These are phyloP conservation scores for Muraenolepis orangiensis DNA, from an alignment of 2,797 vertebrate species.

Conservation along the genomic window DNA sequence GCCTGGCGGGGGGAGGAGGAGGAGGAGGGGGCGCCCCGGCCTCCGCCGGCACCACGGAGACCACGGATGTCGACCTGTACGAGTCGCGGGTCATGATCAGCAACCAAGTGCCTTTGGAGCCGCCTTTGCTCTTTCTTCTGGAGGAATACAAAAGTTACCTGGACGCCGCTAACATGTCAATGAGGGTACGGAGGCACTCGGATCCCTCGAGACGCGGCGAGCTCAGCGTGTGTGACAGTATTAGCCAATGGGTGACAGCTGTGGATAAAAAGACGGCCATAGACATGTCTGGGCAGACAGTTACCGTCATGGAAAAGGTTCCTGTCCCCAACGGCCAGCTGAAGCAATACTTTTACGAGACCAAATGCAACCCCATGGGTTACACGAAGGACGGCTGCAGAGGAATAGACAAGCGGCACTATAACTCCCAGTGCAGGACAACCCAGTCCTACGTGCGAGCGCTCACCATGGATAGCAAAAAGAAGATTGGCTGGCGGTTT, in stretches of 20 bases:
- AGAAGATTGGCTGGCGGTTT: slow-evolving; percentile 93
- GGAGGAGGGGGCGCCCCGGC: slow-evolving; percentile 63
- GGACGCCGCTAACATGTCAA: slow-evolving; percentile 98
- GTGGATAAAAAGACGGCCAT: slow-evolving; percentile 99
- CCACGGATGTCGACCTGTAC: slow-evolving; percentile 94
- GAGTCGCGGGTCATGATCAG: slow-evolving; percentile 97
- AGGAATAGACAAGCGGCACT: slow-evolving; percentile 99
- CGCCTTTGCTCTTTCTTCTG: slow-evolving; percentile 96
- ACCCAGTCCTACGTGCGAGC: slow-evolving; percentile 99
- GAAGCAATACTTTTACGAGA: slow-evolving; percentile 99
- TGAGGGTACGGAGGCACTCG: slow-evolving; percentile 96
- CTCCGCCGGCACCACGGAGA: slow-evolving; percentile 72
- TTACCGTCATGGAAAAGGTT: slow-evolving; percentile 97
- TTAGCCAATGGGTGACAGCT: slow-evolving; percentile 98
- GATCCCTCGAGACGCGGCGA: slow-evolving; percentile 95
- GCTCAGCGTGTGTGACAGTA: slow-evolving; percentile 99
- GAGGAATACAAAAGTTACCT: slow-evolving; percentile 99
- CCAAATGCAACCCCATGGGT: slow-evolving; percentile 99
- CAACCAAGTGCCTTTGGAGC: slow-evolving; percentile 99
- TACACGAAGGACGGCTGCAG: slow-evolving; percentile 99
- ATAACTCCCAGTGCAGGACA: slow-evolving; percentile 99
- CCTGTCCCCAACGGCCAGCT: slow-evolving; percentile 97
- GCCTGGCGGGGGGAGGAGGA: no score
- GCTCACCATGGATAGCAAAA: slow-evolving; percentile 99
- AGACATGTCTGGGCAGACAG: slow-evolving; percentile 98